These are phyloP conservation scores for Microctenopoma steveboyesi DNA, from an alignment of 2,797 vertebrate species.

Conservation along the genomic window DNA sequence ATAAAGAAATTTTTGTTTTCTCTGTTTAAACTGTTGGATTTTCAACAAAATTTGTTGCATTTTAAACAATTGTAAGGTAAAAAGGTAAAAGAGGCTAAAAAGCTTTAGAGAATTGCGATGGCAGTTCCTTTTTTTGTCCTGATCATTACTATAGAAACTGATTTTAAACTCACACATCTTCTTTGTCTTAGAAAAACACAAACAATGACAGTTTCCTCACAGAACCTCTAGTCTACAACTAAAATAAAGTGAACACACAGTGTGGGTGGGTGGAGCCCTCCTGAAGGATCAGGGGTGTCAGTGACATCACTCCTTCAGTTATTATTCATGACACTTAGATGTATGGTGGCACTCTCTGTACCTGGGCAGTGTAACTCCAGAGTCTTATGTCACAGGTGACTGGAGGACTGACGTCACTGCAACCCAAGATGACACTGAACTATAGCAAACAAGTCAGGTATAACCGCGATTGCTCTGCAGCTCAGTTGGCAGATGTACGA, in stretches of 20 bases:
- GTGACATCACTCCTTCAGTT: constrained; percentile 50
- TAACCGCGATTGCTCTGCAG: not conserved
- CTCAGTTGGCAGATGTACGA: not conserved
- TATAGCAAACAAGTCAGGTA: constrained; percentile 25
- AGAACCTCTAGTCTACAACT: not conserved
- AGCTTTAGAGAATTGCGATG: too few species aligned
- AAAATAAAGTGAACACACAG: not conserved
- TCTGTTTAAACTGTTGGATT: too few species aligned
- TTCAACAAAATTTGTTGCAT: too few species aligned
- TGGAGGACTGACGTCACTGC: constrained; percentile 41
- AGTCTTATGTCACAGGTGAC: constrained; percentile 51
- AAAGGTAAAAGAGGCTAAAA: too few species aligned
- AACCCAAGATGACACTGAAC: constrained; percentile 37
- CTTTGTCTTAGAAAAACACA: too few species aligned
- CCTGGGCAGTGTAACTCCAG: constrained; percentile 61
- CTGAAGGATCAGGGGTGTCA: constrained; percentile 16
- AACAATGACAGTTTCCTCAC: too few species aligned
- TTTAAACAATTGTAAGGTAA: too few species aligned
- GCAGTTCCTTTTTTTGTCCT: too few species aligned
- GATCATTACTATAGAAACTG: too few species aligned
- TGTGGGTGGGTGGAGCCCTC: constrained; percentile 2
- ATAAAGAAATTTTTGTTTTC: too few species aligned
- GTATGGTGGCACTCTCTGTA: constrained; percentile 40
- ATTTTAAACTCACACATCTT: too few species aligned
- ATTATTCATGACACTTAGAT: constrained; percentile 63